These are phyloP conservation scores for fruit fly (Drosophila melanogaster) DNA, from an alignment of 1,140 invertebrate genomes.

Conservation along the genomic window DNA sequence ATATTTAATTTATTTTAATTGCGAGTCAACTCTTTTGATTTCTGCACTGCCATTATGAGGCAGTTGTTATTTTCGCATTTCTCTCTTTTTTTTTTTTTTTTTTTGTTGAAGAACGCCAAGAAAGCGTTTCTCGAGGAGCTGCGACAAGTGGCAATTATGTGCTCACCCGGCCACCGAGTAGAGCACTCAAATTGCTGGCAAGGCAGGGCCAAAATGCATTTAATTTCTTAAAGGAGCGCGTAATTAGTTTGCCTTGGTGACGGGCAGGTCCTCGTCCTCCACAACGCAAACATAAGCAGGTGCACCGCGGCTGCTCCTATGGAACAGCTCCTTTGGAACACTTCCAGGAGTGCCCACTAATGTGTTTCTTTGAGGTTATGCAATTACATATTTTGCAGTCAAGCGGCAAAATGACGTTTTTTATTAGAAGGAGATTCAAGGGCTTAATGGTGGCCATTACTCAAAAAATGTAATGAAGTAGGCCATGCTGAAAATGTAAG, in stretches of 20 bases:
- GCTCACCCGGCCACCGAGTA: slow-evolving; percentile 62
- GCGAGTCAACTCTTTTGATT: slow-evolving; percentile 70
- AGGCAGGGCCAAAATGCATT: slow-evolving; percentile 77
- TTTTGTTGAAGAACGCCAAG: slow-evolving; percentile 13
- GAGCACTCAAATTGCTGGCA: slow-evolving; percentile 61
- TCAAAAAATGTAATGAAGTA: neutral
- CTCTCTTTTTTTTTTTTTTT: slow-evolving; percentile 10
- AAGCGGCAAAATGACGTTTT: neutral
- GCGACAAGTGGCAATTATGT: slow-evolving; percentile 74
- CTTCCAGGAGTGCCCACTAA: slow-evolving; percentile 56
- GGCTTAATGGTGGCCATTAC: neutral
- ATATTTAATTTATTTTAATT: slow-evolving; percentile 74
- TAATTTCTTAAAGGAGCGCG: slow-evolving; percentile 78
- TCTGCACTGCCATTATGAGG: slow-evolving; percentile 26
- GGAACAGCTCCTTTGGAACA: slow-evolving; percentile 25
- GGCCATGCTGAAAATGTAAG: too few relatives aligned
- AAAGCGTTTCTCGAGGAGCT: slow-evolving; percentile 59
- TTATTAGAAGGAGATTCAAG: neutral
- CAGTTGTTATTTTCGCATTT: slow-evolving; percentile 40
- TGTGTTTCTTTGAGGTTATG: slow-evolving; percentile 64
- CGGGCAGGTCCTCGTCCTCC: slow-evolving; percentile 23
- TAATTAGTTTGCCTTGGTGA: slow-evolving; percentile 72
- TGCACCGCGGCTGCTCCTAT: slow-evolving; percentile 35
- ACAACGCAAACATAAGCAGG: slow-evolving; percentile 18
- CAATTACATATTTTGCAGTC: slow-evolving; percentile 49